Evolutionary conservation across 2,888 invertebrate genomes (phyloP), one percentile per base, ranked within the genome.

Genomic region (Imbricaverruca yamaguchii): DNA sequence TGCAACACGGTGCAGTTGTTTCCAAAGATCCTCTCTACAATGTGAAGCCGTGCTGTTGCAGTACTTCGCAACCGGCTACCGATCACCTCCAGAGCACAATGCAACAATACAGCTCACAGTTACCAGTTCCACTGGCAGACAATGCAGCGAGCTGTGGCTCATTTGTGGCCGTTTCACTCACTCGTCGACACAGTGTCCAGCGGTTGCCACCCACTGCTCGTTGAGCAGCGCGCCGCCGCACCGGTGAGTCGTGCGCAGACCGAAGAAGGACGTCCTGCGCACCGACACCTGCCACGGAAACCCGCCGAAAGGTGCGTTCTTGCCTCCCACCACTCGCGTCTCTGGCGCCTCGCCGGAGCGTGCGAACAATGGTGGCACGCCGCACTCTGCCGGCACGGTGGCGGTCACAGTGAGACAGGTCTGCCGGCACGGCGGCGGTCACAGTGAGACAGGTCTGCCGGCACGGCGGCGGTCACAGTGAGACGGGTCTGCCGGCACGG

Each of bases 221-320:
- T 80, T 80, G n/a, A 84, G 18, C 18, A 84, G 74, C 12, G 80
- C 80, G 7, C 67, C 84, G n/a, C 84, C 84, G 80, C 84, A 84
- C 55, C 81, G 82, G 81, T 84, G 84, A 8, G 69, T 55, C 13
- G 59, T 82, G 59, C 81, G 74, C 55, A 61, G 65, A 18, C 65
- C 80, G 25, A 67, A 67, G 18, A 79, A 63, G 9, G 77, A 80
- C 7, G 79, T 81, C 23, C 80, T 59, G 53, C 81, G 81, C 15
- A 83, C 69, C 11, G 83, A 82, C 23, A 85, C 85, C 81, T 85
- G 85, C 85, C 86, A 86, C 9, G 86, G 86, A 84, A 85, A 86
- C 67, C 85, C 84, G 23, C 85, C 85, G 77, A 85, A 85, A 67
- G 83, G 82, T 9, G 85, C 83, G 81, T 85, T 84, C n/a, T 84